Evolutionary conservation across 2,797 vertebrate genomes (phyloP).

Genomic region (Meda fulgida): DNA sequence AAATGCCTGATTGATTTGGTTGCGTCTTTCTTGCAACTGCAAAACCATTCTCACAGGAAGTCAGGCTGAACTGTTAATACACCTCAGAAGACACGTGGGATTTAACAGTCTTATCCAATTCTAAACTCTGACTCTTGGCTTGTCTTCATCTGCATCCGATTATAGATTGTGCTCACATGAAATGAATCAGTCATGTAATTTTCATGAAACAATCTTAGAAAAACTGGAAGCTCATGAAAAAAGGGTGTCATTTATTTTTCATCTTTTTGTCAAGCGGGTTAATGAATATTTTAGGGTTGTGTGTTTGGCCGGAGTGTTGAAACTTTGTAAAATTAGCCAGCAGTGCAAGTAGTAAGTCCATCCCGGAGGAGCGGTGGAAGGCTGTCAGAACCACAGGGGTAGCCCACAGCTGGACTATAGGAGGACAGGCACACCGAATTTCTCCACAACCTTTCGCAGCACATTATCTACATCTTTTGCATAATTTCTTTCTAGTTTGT

Average conservation of each 20-base stretch:
- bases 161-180: conserved; percentile 76
- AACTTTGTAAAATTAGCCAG: conserved; percentile 84
- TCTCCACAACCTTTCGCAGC: conserved; percentile 64
- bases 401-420: conserved; percentile 71
- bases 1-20: conserved; percentile 41
- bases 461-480: not conserved
- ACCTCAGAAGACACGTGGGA: conserved; percentile 35
- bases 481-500: not conserved
- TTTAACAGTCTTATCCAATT: conserved; percentile 45
- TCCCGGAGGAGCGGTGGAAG: conserved; percentile 64
- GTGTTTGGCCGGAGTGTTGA: conserved; percentile 75
- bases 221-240: conserved; percentile 84
- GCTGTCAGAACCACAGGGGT: conserved; percentile 62
- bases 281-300: conserved; percentile 81
- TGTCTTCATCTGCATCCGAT: conserved; percentile 57
- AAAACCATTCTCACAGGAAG: conserved; percentile 27
- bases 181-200: conserved; percentile 79
- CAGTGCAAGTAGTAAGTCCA: conserved; percentile 70
- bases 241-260: conserved; percentile 82
- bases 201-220: conserved; percentile 82
- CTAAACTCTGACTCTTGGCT: conserved; percentile 46
- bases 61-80: conserved; percentile 39
- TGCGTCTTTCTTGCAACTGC: conserved; percentile 22
- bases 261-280: conserved; percentile 83
- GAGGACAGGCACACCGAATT: conserved; percentile 75